Conservation (phyloP, 2,113 vertebrate genomes). For the Calyptomena viridis region DNA sequence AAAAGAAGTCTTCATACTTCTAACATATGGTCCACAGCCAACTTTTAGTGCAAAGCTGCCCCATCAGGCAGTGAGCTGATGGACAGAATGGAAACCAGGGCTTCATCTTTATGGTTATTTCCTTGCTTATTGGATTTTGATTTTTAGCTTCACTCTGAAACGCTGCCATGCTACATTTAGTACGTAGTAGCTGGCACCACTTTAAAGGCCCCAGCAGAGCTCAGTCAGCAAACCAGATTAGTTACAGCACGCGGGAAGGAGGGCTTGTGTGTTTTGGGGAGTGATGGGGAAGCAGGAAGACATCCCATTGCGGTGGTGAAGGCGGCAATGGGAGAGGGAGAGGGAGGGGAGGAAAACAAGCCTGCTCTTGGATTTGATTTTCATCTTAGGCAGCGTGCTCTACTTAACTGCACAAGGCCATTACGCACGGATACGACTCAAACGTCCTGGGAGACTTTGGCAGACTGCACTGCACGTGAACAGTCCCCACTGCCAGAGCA, state of each 20-base stretch:
- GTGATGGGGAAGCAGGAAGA: neutral
- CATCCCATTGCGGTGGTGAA: fast-evolving
- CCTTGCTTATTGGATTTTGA: constrained; percentile 56
- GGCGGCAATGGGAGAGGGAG: neutral
- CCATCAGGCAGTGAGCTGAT: neutral
- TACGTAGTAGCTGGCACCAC: constrained; percentile 15
- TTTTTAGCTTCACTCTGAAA: constrained; percentile 49
- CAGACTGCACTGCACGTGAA: neutral
- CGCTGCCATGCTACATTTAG: constrained; percentile 23
- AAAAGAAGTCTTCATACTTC: neutral
- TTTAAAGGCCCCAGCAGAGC: constrained; percentile 53
- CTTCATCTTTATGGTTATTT: constrained; percentile 50
- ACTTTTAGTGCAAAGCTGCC: constrained; percentile 32
- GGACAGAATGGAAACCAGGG: constrained; percentile 7
- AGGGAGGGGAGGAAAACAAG: neutral
- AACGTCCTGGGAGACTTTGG: neutral
- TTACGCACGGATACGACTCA: fast-evolving
- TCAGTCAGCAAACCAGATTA: constrained; percentile 56
- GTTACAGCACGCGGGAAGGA: neutral
- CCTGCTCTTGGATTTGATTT: neutral
- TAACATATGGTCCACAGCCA: neutral
- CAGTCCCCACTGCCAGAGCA: neutral
- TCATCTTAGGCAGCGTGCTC: neutral
- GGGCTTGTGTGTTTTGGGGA: neutral
- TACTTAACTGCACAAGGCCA: neutral